A percentile compares a stretch with the other conserved stretches of the same genome.
Evolutionary conservation across 2,888 invertebrate genomes (phyloP).

Genomic region (Pristionchus mayeri): DNA sequence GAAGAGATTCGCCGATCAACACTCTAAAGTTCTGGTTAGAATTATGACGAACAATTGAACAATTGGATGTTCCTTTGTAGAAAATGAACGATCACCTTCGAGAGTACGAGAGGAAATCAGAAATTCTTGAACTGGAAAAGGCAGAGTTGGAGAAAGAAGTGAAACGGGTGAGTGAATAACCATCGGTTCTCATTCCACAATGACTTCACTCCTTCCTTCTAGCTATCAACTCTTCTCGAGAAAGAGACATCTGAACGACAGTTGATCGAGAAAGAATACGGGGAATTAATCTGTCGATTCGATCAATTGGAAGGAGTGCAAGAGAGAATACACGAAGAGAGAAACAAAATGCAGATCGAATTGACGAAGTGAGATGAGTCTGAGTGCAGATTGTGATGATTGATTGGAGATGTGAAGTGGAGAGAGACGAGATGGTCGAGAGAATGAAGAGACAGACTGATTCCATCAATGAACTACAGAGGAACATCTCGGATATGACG

Average conservation of each 20-base stretch:
- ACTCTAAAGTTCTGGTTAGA: slow-evolving; percentile 69
- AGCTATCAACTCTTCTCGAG: slow-evolving; percentile 57
- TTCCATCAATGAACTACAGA: slow-evolving; percentile 67
- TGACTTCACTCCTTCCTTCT: neutral
- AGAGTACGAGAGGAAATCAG: slow-evolving; percentile 67
- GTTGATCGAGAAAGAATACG: slow-evolving; percentile 57
- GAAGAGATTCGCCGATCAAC: slow-evolving; percentile 72
- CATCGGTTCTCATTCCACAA: too few species aligned
- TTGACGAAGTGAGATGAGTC: slow-evolving; percentile 21
- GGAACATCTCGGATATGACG: slow-evolving; percentile 66
- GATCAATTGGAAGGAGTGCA: slow-evolving; percentile 61
- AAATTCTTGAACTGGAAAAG: slow-evolving; percentile 67
- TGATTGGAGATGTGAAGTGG: slow-evolving; percentile 26
- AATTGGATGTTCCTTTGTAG: slow-evolving; percentile 54
- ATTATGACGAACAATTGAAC: neutral
- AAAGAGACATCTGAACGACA: slow-evolving; percentile 56
- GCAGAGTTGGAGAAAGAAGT: slow-evolving; percentile 61
- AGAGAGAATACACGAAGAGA: slow-evolving; percentile 51
- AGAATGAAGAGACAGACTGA: slow-evolving; percentile 60
- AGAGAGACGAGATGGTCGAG: slow-evolving; percentile 52
- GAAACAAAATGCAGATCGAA: slow-evolving; percentile 44
- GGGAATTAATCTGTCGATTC: slow-evolving; percentile 57
- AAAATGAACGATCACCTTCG: slow-evolving; percentile 65
- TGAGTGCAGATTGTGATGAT: neutral
- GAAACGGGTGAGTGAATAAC: slow-evolving; percentile 52